Percentiles rank a stretch among this genome's conserved stretches.
These are phyloP conservation scores for Rhingia rostrata DNA, from an alignment of 2,888 invertebrate species.

Conservation along the genomic window DNA sequence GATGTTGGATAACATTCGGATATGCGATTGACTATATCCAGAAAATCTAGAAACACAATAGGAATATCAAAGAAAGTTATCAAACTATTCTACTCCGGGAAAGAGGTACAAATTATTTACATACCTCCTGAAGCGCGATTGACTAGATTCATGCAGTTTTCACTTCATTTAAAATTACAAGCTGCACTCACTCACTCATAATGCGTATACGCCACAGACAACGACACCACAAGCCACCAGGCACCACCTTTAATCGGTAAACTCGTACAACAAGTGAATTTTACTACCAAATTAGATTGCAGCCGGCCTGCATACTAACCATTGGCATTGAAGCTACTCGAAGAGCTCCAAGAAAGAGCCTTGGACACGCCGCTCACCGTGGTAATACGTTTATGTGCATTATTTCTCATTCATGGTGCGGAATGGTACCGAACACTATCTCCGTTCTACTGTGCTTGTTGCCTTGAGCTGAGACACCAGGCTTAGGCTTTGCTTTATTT, in stretches of 20 bases:
- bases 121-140: neutral
- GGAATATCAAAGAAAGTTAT: neutral
- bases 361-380: slow-evolving; percentile 36
- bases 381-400: slow-evolving; percentile 27
- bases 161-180: slow-evolving; percentile 63
- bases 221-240: slow-evolving; percentile 10
- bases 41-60: no score
- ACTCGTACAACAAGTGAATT: slow-evolving; percentile 56
- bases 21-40: no score
- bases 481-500: slow-evolving; percentile 24
- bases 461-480: slow-evolving; percentile 53
- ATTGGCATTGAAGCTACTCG: slow-evolving; percentile 58
- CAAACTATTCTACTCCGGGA: neutral
- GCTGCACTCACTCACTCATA: slow-evolving; percentile 8
- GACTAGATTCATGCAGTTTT: slow-evolving; percentile 33
- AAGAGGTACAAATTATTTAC: slow-evolving; percentile 1
- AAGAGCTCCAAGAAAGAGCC: slow-evolving; percentile 64
- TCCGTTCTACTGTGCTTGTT: slow-evolving; percentile 47
- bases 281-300: slow-evolving; percentile 39
- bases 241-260: slow-evolving; percentile 50
- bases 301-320: slow-evolving; percentile 60
- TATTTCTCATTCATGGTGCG: slow-evolving; percentile 31
- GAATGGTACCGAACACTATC: neutral
- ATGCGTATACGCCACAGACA: slow-evolving; percentile 4
- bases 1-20: no score